These are phyloP conservation scores for Drosophila seclusa DNA, from an alignment of 2,888 invertebrate genomes.

Conservation along the genomic window DNA sequence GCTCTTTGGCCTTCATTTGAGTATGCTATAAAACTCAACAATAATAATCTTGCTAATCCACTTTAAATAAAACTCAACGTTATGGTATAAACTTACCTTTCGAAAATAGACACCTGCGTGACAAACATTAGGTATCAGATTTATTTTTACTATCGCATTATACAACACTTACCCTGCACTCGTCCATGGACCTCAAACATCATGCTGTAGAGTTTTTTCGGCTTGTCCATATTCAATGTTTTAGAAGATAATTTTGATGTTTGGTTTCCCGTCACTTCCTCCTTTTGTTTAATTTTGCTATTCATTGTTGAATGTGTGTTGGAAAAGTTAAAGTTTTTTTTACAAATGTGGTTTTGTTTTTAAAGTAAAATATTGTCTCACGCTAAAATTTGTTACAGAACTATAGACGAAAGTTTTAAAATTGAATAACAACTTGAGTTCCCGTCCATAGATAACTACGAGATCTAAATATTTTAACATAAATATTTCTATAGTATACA, in stretches of 20 bases:
- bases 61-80: fast-evolving
- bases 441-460: not conserved
- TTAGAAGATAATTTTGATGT: not conserved
- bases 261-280: not conserved
- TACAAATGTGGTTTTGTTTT: not conserved
- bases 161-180: constrained; percentile 55
- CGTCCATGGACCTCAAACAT: constrained; percentile 58
- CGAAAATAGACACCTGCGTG: constrained; percentile 74
- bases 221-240: not conserved
- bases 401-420: not conserved
- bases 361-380: constrained; percentile 8
- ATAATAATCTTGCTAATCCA: not conserved
- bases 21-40: constrained; percentile 85
- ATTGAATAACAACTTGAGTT: not conserved
- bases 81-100: constrained; percentile 54
- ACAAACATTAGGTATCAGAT: not conserved
- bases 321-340: not conserved
- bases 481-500: not conserved
- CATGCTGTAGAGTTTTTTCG: constrained; percentile 38
- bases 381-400: constrained; percentile 14
- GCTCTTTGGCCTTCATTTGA: constrained; percentile 86
- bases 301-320: constrained; percentile 17
- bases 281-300: constrained; percentile 27
- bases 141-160: not conserved
- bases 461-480: not conserved